phyloP scores from a whole-genome alignment of 2,113 vertebrate species.

The Trachemys scripta region DNA sequence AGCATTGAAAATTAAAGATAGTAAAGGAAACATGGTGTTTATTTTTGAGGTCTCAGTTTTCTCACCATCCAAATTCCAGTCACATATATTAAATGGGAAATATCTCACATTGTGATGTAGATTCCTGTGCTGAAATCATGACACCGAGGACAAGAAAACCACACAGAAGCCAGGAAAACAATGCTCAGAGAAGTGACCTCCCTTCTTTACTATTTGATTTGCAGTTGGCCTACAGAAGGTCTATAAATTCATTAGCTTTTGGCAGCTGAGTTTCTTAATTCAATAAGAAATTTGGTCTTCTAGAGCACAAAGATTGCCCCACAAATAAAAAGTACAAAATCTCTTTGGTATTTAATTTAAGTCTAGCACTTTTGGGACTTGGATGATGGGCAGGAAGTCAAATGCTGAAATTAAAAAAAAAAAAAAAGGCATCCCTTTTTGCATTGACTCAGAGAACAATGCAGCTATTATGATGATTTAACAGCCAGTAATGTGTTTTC shows the following conservation, averaged over 20 bases:
- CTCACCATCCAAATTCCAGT: background rate
- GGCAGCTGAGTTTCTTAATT: background rate
- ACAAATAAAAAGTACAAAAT: background rate
- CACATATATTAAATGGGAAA: background rate
- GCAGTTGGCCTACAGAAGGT: background rate
- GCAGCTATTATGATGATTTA: conserved; percentile 27
- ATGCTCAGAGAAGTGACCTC: background rate
- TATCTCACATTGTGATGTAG: background rate
- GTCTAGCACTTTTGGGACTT: background rate
- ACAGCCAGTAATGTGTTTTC: conserved; percentile 1
- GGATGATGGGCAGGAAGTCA: background rate
- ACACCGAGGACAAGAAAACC: background rate
- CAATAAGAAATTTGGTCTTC: background rate
- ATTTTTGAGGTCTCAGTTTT: background rate
- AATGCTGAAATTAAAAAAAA: background rate
- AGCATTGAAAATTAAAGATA: background rate
- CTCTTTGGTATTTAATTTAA: background rate
- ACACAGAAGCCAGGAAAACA: background rate
- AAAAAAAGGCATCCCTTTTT: background rate
- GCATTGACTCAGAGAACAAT: background rate
- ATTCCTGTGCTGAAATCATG: background rate
- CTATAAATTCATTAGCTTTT: background rate
- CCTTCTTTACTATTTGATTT: background rate
- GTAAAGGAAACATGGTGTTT: background rate
- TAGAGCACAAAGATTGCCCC: background rate